These are phyloP conservation scores for Pheucticus melanocephalus DNA, from an alignment of 2,113 vertebrate species.

Conservation along the genomic window DNA sequence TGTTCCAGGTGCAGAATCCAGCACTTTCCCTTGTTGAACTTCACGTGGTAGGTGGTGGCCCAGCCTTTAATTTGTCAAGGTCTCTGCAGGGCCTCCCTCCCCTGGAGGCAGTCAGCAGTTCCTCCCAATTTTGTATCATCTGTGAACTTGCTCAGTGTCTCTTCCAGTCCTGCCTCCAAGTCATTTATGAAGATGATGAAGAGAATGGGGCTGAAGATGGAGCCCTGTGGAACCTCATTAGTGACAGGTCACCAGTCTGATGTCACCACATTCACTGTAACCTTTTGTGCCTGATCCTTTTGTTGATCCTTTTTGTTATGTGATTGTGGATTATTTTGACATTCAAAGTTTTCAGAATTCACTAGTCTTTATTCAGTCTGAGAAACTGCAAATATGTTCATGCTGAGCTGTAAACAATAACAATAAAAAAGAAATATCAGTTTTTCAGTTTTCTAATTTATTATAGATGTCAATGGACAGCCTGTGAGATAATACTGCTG, in stretches of 20 bases:
- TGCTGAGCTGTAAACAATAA: background rate
- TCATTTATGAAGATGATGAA: background rate
- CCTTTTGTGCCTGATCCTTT: background rate
- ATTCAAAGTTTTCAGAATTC: background rate
- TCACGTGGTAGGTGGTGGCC: background rate
- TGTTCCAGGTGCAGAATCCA: background rate
- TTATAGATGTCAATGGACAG: background rate
- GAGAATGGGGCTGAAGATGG: too few relatives aligned
- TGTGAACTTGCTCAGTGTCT: background rate
- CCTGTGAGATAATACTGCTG: background rate
- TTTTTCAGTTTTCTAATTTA: background rate
- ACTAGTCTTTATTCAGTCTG: background rate
- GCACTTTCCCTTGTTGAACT: accelerated
- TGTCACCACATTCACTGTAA: background rate
- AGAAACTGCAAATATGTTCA: background rate
- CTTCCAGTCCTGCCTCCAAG: background rate
- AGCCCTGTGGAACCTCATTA: accelerated
- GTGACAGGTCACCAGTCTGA: background rate
- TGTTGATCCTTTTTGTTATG: background rate
- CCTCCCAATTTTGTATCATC: background rate
- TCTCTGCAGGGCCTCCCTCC: background rate
- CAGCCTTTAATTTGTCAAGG: background rate
- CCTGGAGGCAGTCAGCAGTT: background rate
- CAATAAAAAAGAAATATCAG: background rate
- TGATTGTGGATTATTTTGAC: background rate